Evolutionary conservation across 2,888 invertebrate species (phyloP), one percentile per base, ranked within the genome.

Genomic region (Bellardia pandia): DNA sequence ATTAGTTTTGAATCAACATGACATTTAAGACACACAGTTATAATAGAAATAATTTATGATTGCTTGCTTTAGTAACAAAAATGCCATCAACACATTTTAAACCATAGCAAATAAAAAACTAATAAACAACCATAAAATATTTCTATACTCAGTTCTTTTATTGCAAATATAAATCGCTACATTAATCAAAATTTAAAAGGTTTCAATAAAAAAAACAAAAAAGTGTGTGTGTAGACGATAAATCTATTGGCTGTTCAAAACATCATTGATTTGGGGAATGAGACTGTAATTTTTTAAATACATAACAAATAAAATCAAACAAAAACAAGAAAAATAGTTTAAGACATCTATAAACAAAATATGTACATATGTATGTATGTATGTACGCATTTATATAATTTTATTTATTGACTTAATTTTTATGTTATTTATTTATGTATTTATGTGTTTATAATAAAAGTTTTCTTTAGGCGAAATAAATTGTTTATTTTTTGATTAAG

Each of bases 161-260:
- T 51, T 16, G 37, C 16, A 77, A 86, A 68, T 37, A 86, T 71
- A 83, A 86, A 86, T 84, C 72, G 69, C 53, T 16, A 53, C 58
- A 80, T 76, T 80, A 86, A 80, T 79, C 80, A 80, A 60, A 76
- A 79, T 84, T 84, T 86, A 66, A 76, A 86, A 80, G 51, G 33
- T 66, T 30, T 30, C 42, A 81, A 64, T 75, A 79, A 64, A 66
- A 23, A 23, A 1, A 23, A 23, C n/a, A 58, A 37, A 7, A 64
- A n/a, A 14, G 7, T 30, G 40, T 72, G 30, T 68, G 16, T 58
- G 8, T 11, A 23, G 72, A 40, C 42, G 77, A 86, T 81, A 78
- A 81, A 77, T 86, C 74, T n/a, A 71, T 83, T 69, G 83, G 48
- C 76, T 79, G 79, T 83, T 79, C 71, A 75, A 64, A 66, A n/a